These are phyloP conservation scores for Creontiades dilutus DNA, from an alignment of 2,888 invertebrate species.

Conservation along the genomic window DNA sequence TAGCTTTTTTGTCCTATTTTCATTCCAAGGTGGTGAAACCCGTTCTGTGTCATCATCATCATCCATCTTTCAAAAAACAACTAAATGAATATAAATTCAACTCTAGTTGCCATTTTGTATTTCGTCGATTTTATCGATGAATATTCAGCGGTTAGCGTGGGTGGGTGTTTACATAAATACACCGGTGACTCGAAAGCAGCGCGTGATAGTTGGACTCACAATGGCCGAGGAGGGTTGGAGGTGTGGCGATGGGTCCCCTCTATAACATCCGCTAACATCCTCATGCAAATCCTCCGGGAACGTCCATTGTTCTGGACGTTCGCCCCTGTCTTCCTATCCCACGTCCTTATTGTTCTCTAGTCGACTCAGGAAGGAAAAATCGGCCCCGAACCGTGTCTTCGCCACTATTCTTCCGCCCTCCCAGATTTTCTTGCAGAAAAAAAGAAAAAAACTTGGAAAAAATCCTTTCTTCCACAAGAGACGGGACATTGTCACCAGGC, in stretches of 20 bases:
- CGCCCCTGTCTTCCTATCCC: constrained; percentile 54
- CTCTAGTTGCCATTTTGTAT: neutral
- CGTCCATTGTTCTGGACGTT: constrained; percentile 54
- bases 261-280: neutral
- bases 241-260: constrained; percentile 44
- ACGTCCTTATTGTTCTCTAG: constrained; percentile 52
- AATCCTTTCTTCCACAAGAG: neutral
- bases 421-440: neutral
- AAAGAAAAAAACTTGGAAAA: neutral
- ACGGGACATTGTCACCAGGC: constrained; percentile 24
- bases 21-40: no score
- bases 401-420: neutral
- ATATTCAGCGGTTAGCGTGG: constrained; percentile 34
- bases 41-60: no score
- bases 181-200: constrained; percentile 24
- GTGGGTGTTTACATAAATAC: constrained; percentile 25
- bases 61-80: no score
- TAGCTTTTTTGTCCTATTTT: no score
- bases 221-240: constrained; percentile 34
- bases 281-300: constrained; percentile 38
- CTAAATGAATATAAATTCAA: neutral
- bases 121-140: neutral
- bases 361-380: constrained; percentile 10
- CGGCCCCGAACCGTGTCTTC: neutral
- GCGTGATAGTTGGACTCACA: constrained; percentile 34